Base-by-base conservation (phyloP, 2,888 invertebrate genomes). In the Agonopterix alstromeriana region DNA sequence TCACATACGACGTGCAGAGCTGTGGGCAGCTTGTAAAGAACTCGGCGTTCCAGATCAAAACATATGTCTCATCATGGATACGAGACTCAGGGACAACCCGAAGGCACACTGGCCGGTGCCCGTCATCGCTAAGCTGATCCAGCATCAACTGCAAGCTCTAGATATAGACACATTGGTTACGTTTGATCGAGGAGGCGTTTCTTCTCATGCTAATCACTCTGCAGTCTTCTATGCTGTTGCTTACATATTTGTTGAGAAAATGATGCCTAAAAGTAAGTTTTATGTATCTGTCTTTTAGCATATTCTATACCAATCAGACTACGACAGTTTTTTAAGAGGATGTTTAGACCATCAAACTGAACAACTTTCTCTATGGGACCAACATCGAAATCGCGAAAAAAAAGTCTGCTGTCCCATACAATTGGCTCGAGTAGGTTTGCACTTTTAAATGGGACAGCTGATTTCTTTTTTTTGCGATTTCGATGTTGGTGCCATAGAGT, bases 161-260 rank as follows among this genome's bases (percentile, higher is more conserved):
- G 92, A 93, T 64, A 94, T 97, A 67, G 94, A 96, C 69, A 94
- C 95, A 1, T 89, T 98, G 47, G 92, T 99, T 48, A 97, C 98
- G 10, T 99, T 99, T 89, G 99, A 99, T 83, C 92, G 94, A 67
- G 91, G 94, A 71, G 99, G 99, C 46, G 94, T 99, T 5, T 98
- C 98, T 61, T 93, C 94, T 5, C 99, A 99, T 85, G 89, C 91
- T 17, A 99, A 99, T 87, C 99, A 99, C 76, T 92, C 92, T 54
- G 94, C 96, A 52, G 91, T 96, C 55, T 96, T 94, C 77, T 94
- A 94, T 84, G 95, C 94, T 48, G 90, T 95, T 46, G 94, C 94
- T 48, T 93, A 94, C 67, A 90, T 96, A 70, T 94, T 94, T 77
- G 90, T 95, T 72, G 92, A 94, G 63, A 92, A 92, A 70, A 89